Evolutionary conservation across 2,888 invertebrate genomes (phyloP).

Genomic region (Leptopilina drosophilae): DNA sequence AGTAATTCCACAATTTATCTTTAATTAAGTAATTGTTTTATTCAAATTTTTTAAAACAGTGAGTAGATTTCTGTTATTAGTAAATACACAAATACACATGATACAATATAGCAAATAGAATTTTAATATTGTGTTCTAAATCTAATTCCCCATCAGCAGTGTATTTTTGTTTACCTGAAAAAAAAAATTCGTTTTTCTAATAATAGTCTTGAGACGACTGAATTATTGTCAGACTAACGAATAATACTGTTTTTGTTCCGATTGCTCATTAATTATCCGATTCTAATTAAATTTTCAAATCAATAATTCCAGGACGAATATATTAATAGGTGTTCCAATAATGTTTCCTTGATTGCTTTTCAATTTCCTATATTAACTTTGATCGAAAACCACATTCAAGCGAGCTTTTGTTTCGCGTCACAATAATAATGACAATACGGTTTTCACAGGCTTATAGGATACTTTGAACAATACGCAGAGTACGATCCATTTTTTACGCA

Average conservation of each 20-base stretch:
- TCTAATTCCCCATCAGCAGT: too few relatives aligned
- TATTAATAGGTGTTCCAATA: conserved; percentile 45
- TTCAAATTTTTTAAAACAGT: too few relatives aligned
- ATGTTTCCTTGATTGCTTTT: conserved; percentile 49
- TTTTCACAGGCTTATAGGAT: conserved; percentile 86
- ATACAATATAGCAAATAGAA: too few relatives aligned
- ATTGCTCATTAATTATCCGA: conserved; percentile 34
- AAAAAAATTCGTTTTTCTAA: background rate
- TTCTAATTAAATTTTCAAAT: conserved; percentile 38
- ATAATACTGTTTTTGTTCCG: conserved; percentile 8
- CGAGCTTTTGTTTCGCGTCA: conserved; percentile 16
- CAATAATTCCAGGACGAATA: conserved; percentile 47
- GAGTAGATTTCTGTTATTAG: too few relatives aligned
- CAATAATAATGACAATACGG: conserved; percentile 39
- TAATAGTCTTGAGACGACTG: background rate
- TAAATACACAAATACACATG: too few relatives aligned
- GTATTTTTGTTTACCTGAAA: too few relatives aligned
- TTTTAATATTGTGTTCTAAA: too few relatives aligned
- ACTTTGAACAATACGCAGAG: conserved; percentile 96
- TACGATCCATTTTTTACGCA: conserved; percentile 97
- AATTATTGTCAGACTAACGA: conserved; percentile 1
- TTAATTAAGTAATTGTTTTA: too few relatives aligned
- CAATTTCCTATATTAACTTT: conserved; percentile 27
- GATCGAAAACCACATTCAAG: conserved; percentile 16
- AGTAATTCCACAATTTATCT: too few relatives aligned